These are phyloP conservation scores for Apolygus lucorum DNA, from an alignment of 1,140 invertebrate species.

Conservation along the genomic window DNA sequence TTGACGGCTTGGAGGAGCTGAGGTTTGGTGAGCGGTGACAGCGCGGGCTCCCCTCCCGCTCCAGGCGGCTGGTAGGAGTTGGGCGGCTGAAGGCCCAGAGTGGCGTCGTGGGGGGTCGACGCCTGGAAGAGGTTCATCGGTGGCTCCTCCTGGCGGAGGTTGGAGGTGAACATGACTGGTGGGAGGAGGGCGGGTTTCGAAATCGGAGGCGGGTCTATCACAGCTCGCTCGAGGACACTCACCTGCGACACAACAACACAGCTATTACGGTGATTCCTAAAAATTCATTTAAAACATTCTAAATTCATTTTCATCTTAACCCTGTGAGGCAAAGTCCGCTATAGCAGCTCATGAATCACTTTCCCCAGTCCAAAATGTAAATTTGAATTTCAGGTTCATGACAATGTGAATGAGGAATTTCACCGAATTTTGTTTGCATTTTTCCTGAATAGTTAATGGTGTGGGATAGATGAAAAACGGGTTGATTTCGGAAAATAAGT, in stretches of 20 bases:
- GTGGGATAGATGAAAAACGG: no score
- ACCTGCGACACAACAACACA: constrained; percentile 34
- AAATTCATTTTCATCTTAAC: no score
- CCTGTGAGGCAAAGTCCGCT: no score
- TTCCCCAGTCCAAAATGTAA: no score
- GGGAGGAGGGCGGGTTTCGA: constrained; percentile 66
- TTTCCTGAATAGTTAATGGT: no score
- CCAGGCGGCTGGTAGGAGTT: constrained; percentile 39
- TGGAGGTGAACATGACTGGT: constrained; percentile 61
- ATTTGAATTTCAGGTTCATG: no score
- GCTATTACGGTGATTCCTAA: no score
- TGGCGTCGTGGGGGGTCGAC: constrained; percentile 4
- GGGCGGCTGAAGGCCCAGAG: not conserved
- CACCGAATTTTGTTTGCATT: no score
- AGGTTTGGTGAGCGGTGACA: constrained; percentile 63
- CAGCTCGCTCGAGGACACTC: constrained; percentile 38
- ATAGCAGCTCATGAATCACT: no score
- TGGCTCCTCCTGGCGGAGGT: constrained; percentile 17
- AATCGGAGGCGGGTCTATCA: constrained; percentile 44
- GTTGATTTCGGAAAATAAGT: no score
- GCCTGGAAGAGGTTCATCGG: not conserved
- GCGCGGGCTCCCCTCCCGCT: constrained; percentile 33
- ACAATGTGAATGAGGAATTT: no score
- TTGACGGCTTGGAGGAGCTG: constrained; percentile 80
- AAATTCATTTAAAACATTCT: no score